A percentile compares a stretch with the other conserved stretches of the same genome.
Conservation (phyloP, 2,113 vertebrate genomes). For the Tupaia chinensis region DNA sequence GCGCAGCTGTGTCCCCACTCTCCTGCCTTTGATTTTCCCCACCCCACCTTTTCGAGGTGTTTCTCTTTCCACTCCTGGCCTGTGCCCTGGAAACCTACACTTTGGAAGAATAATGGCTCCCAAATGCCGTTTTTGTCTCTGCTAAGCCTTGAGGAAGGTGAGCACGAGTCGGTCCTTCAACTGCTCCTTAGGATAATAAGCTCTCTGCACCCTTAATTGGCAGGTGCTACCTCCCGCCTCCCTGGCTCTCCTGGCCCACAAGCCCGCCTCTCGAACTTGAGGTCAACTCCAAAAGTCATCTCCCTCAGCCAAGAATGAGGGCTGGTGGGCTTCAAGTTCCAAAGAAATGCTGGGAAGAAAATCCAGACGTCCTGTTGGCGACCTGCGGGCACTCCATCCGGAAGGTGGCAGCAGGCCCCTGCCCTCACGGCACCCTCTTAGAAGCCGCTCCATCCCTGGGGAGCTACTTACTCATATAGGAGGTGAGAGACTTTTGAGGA, state of each 20-base stretch:
- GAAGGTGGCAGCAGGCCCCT: not conserved
- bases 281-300: not conserved
- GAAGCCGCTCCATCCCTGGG: not conserved
- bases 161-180: not conserved
- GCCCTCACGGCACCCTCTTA: rapidly evolving
- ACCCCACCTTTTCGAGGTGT: not conserved
- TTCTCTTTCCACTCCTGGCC: not conserved
- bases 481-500: not conserved
- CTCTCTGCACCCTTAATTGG: conserved; percentile 28
- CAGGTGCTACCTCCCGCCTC: not conserved
- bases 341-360: not conserved
- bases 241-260: not conserved
- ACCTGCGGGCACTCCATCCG: not conserved
- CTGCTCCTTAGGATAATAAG: conserved; percentile 67
- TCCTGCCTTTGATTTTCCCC: no score
- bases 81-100: conserved; percentile 62
- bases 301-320: not conserved
- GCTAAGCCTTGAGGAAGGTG: conserved; percentile 69
- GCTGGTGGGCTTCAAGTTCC: not conserved
- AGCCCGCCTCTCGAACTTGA: not conserved
- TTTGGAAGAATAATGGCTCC: conserved; percentile 71
- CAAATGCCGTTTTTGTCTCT: conserved; percentile 69
- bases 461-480: not conserved
- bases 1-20: no score
- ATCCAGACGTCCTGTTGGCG: not conserved